phyloP scores from a whole-genome alignment of 2,797 vertebrate species.

The Eulemur coronatus region DNA sequence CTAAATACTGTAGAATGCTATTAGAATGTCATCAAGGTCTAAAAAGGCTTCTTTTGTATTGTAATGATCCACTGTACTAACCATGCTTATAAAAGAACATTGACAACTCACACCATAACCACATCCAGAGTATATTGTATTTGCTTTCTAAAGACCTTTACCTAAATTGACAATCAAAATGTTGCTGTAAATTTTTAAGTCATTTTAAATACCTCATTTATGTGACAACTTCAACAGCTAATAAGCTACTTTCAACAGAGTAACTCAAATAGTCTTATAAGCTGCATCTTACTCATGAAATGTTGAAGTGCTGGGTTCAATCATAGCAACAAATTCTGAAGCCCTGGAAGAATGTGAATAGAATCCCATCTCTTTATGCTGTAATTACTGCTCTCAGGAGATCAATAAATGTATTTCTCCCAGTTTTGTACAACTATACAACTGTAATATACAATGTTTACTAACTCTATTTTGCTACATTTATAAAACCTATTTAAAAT shows the following conservation, averaged over 20 bases:
- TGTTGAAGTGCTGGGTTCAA: background rate
- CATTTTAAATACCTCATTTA: slow-evolving; percentile 53
- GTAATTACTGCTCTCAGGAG: slow-evolving; percentile 44
- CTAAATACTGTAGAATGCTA: slow-evolving; percentile 32
- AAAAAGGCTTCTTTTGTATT: background rate
- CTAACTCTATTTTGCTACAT: slow-evolving; percentile 56
- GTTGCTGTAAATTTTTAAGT: slow-evolving; percentile 47
- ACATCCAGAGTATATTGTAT: background rate
- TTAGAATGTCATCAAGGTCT: slow-evolving; percentile 24
- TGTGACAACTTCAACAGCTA: slow-evolving; percentile 15
- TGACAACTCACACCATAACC: background rate
- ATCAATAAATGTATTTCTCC: slow-evolving; percentile 58
- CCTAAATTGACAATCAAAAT: slow-evolving; percentile 44
- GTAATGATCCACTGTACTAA: background rate
- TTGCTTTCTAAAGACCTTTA: slow-evolving; percentile 51
- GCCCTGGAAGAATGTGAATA: background rate
- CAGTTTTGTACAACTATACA: slow-evolving; percentile 37
- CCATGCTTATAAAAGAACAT: background rate
- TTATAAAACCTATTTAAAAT: slow-evolving; percentile 69
- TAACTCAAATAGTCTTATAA: background rate
- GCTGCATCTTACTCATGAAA: background rate
- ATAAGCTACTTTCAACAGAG: slow-evolving; percentile 14
- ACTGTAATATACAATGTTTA: slow-evolving; percentile 53
- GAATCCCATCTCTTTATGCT: slow-evolving; percentile 16
- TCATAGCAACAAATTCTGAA: background rate